A percentile compares a stretch with the other conserved stretches of the same genome.
Evolutionary conservation across 2,797 vertebrate genomes (phyloP).

Genomic region (Lophius americanus): DNA sequence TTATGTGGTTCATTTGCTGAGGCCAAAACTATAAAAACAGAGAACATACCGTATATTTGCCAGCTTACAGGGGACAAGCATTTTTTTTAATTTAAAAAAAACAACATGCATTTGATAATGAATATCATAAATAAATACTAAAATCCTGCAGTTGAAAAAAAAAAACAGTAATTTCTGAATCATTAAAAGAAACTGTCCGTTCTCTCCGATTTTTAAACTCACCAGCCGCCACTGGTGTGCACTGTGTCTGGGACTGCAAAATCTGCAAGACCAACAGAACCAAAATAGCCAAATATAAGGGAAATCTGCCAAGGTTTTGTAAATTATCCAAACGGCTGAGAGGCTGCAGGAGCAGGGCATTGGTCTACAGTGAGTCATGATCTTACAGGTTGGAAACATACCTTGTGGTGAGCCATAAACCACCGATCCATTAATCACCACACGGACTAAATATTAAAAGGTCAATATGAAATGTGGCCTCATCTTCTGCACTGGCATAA

Average conservation of each 20-base stretch:
- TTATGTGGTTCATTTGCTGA: too few species aligned
- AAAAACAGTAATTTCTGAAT: too few species aligned
- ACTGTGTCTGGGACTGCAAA: not conserved
- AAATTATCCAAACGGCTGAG: constrained; percentile 9
- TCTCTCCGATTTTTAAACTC: too few species aligned
- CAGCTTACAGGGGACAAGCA: too few species aligned
- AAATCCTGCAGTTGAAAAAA: too few species aligned
- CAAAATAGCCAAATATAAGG: not conserved
- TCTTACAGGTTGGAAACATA: constrained; percentile 19
- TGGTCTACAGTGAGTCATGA: constrained; percentile 19
- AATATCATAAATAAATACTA: too few species aligned
- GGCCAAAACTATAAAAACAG: too few species aligned
- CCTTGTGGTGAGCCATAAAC: constrained; percentile 41
- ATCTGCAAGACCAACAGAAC: not conserved
- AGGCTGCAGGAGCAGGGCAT: constrained; percentile 13
- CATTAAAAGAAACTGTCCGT: too few species aligned
- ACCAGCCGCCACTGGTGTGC: too few species aligned
- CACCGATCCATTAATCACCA: constrained; percentile 42
- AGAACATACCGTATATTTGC: too few species aligned
- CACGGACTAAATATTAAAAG: constrained; percentile 28
- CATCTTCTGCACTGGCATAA: constrained; percentile 2
- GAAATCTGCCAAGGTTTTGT: not conserved
- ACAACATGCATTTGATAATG: too few species aligned
- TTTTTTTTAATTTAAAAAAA: too few species aligned
- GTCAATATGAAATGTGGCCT: not conserved